phyloP scores from a whole-genome alignment of 1,140 invertebrate genomes.

The Tribolium castaneum region DNA sequence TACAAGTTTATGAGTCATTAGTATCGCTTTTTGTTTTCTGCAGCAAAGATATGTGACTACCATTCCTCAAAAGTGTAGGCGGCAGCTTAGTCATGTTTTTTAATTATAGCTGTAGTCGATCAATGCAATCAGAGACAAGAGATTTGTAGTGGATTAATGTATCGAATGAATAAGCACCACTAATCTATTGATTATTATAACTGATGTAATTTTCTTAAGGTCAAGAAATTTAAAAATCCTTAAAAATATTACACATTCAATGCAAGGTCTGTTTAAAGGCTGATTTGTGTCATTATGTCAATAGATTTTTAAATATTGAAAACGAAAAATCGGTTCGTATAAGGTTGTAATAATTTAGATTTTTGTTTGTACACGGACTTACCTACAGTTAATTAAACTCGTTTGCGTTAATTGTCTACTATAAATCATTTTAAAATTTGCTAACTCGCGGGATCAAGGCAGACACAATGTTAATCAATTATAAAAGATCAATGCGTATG shows the following conservation, averaged over 20 bases:
- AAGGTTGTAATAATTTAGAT: conserved; percentile 3
- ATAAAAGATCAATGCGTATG: background rate
- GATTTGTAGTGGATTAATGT: background rate
- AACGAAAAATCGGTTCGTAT: background rate
- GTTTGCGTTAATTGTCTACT: background rate
- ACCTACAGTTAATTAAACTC: conserved; percentile 4
- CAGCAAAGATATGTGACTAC: background rate
- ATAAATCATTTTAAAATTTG: conserved; percentile 16
- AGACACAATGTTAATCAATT: background rate
- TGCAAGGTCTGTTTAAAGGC: background rate
- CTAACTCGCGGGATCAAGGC: background rate
- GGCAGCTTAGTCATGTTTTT: conserved; percentile 7
- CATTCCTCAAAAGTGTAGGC: background rate
- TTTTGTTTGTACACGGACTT: background rate
- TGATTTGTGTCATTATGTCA: conserved; percentile 4
- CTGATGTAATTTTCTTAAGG: background rate
- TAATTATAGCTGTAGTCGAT: background rate
- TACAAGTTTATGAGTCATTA: background rate
- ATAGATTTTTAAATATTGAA: background rate
- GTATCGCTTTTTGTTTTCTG: no score
- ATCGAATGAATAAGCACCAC: background rate
- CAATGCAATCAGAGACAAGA: background rate
- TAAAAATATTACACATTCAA: background rate
- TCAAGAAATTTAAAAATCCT: background rate
- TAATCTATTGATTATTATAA: background rate